These are phyloP conservation scores for Tachina lurida DNA, from an alignment of 2,888 invertebrate genomes.

Conservation along the genomic window DNA sequence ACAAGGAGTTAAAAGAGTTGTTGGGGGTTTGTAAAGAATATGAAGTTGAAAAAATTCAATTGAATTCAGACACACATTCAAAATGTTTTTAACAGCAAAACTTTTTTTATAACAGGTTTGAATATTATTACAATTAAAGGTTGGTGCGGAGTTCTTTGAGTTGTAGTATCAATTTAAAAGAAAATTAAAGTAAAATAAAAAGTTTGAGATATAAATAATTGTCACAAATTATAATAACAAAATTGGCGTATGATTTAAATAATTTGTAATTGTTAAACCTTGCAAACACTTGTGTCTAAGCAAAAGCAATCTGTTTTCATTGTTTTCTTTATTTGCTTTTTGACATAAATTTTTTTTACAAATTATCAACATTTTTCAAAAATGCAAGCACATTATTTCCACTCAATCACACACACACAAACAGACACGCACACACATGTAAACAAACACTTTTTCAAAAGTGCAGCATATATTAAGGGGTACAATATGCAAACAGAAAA, in stretches of 20 bases:
- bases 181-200: background rate
- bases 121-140: no score
- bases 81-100: no score
- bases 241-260: conserved; percentile 8
- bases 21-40: conserved; percentile 7
- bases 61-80: no score
- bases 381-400: background rate
- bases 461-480: conserved; percentile 24
- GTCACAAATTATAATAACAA: conserved; percentile 1
- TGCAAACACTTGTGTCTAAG: background rate
- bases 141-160: no score
- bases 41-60: no score
- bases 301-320: conserved; percentile 40
- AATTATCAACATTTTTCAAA: conserved; percentile 48
- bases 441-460: background rate
- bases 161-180: conserved; percentile 16
- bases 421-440: background rate
- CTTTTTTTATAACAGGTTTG: no score
- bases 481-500: background rate
- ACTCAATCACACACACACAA: background rate
- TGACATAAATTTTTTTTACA: conserved; percentile 38
- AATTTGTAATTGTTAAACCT: conserved; percentile 6
- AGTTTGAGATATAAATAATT: no score
- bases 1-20: conserved; percentile 22
- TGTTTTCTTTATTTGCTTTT: conserved; percentile 8